Conservation (phyloP, 2,888 invertebrate genomes). For the Plagiodera versicolora region DNA sequence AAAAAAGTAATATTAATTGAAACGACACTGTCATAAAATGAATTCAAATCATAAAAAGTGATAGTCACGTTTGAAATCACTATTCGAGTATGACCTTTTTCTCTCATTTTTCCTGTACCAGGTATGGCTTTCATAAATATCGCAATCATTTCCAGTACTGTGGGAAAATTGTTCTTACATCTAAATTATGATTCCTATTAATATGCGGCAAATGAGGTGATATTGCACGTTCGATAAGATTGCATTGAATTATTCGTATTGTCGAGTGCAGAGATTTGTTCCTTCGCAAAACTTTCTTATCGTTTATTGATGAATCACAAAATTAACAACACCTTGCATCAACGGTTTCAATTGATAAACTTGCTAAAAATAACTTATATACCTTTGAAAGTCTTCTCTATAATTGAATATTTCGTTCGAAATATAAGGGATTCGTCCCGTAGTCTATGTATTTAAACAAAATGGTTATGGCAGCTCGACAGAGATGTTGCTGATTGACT, state of each 20-base stretch:
- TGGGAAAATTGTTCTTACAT: slow-evolving; percentile 11
- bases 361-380: too few relatives aligned
- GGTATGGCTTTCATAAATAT: slow-evolving; percentile 8
- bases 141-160: slow-evolving; percentile 2
- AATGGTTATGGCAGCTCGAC: too few relatives aligned
- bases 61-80: not conserved
- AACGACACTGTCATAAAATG: too few relatives aligned
- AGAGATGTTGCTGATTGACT: too few relatives aligned
- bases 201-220: not conserved
- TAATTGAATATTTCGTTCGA: too few relatives aligned
- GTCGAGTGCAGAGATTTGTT: not conserved
- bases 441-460: too few relatives aligned
- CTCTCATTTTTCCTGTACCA: slow-evolving; percentile 5
- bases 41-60: not conserved
- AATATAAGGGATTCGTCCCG: too few relatives aligned
- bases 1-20: too few relatives aligned
- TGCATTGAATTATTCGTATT: not conserved
- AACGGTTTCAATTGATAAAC: too few relatives aligned
- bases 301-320: too few relatives aligned
- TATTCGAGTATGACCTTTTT: slow-evolving; percentile 9
- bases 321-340: too few relatives aligned
- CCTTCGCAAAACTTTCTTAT: not conserved
- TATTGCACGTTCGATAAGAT: not conserved
- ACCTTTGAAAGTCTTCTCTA: too few relatives aligned
- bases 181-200: not conserved